phyloP scores from a whole-genome alignment of 2,797 vertebrate species.

The Halcyon badia region DNA sequence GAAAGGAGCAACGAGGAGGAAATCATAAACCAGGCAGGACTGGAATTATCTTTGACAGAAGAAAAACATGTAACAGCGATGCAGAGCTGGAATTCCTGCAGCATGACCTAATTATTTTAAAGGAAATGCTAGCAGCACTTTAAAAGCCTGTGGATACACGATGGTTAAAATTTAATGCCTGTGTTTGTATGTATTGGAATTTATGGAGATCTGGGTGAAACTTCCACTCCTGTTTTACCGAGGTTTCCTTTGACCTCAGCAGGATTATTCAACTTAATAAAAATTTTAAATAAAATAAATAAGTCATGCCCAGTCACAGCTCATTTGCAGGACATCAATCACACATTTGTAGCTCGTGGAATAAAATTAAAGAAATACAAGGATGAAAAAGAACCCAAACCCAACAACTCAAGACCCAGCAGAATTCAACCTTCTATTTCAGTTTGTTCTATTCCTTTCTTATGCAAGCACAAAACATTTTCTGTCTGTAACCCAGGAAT shows the following conservation, averaged over 20 bases:
- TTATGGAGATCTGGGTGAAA: conserved; percentile 52
- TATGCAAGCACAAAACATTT: background rate
- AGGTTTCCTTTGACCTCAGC: conserved; percentile 11
- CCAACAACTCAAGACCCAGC: background rate
- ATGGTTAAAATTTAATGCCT: conserved; percentile 67
- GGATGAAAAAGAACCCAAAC: background rate
- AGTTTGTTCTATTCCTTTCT: background rate
- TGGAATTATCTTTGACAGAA: conserved; percentile 34
- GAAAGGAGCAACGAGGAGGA: background rate
- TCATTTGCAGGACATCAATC: conserved; percentile 68
- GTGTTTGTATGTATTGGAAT: conserved; percentile 47
- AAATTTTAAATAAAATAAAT: conserved; percentile 73
- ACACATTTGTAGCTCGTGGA: background rate
- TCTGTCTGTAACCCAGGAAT: background rate
- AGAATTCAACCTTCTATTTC: background rate
- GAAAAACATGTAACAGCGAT: background rate
- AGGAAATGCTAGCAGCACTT: conserved; percentile 52
- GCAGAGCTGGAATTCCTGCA: conserved; percentile 39
- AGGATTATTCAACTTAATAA: conserved; percentile 52
- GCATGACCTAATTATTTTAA: conserved; percentile 74
- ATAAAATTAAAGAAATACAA: background rate
- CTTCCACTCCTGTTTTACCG: conserved; percentile 40
- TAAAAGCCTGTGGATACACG: conserved; percentile 44
- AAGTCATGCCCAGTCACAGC: conserved; percentile 56
- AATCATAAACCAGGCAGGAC: background rate